phyloP scores from a whole-genome alignment of 2,888 invertebrate genomes.

The Drosophila buzzatii region DNA sequence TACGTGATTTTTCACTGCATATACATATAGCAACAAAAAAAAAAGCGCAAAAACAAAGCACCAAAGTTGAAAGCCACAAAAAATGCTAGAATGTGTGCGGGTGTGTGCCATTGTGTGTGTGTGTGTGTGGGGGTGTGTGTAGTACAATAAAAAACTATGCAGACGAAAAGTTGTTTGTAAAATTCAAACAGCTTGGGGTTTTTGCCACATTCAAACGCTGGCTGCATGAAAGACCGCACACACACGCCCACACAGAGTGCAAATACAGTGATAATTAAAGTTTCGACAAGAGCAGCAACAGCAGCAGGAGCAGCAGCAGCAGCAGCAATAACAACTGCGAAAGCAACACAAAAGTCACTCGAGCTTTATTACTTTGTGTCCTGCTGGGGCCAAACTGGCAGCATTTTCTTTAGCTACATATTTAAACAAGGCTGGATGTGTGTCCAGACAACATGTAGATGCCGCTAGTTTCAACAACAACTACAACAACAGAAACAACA shows the following conservation, averaged over 20 bases:
- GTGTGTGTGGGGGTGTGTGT: neutral
- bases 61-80: constrained; percentile 46
- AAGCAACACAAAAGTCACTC: constrained; percentile 55
- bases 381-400: constrained; percentile 43
- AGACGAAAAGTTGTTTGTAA: constrained; percentile 54
- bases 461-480: constrained; percentile 41
- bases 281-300: constrained; percentile 68
- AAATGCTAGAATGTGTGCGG: constrained; percentile 24
- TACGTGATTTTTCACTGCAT: constrained; percentile 24
- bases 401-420: constrained; percentile 43
- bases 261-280: constrained; percentile 79
- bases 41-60: constrained; percentile 33
- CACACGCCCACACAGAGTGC: constrained; percentile 30
- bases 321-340: constrained; percentile 18
- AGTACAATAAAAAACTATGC: constrained; percentile 56
- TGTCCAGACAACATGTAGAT: constrained; percentile 69
- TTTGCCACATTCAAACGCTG: constrained; percentile 12
- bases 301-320: constrained; percentile 10
- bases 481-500: constrained; percentile 25
- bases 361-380: constrained; percentile 72
- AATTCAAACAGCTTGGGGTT: constrained; percentile 44
- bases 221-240: constrained; percentile 23
- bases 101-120: neutral
- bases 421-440: constrained; percentile 43
- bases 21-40: neutral